Conservation (phyloP, 2,113 vertebrate genomes). For the Atrichornis clamosus region DNA sequence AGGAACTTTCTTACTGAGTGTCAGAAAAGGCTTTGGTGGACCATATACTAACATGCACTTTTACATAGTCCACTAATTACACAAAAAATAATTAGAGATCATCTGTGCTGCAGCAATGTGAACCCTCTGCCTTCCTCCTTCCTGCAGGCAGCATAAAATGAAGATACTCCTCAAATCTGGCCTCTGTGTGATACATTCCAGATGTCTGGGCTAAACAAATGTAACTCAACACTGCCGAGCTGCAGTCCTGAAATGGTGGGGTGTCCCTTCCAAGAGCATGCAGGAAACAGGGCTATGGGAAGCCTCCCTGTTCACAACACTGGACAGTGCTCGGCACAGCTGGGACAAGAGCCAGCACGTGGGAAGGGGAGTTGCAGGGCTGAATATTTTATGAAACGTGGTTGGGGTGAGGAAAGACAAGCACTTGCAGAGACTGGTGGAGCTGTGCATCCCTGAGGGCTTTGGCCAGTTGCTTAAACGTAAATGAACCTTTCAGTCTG, state of each 20-base stretch:
- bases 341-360: neutral
- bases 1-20: neutral
- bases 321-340: neutral
- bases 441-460: neutral
- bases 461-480: neutral
- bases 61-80: neutral
- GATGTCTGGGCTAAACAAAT: neutral
- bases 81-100: neutral
- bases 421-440: neutral
- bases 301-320: neutral
- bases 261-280: neutral
- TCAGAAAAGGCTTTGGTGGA: neutral
- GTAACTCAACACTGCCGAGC: neutral
- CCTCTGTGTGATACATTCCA: neutral
- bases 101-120: neutral
- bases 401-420: conserved; percentile 2
- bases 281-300: neutral
- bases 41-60: neutral
- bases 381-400: neutral
- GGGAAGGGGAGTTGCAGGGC: neutral
- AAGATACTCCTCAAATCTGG: conserved; percentile 24
- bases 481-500: neutral
- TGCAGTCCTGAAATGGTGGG: neutral
- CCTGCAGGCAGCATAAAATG: neutral
- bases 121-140: neutral